Base-by-base conservation (phyloP, 2,113 vertebrate species). In the Todiramphus chloris region DNA sequence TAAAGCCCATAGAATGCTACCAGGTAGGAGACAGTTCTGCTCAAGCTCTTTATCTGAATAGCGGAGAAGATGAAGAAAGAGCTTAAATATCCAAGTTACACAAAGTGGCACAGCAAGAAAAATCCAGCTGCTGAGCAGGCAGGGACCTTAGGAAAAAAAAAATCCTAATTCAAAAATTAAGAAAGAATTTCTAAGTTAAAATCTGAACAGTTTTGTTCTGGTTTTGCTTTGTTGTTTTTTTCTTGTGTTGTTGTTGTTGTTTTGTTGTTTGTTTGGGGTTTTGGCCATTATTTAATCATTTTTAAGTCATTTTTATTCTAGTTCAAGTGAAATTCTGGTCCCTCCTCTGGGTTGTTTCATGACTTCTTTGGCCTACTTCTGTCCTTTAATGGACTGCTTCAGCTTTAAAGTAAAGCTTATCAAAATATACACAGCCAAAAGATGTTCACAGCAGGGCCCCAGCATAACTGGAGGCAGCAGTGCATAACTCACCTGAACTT, bases 401-500 rank as follows among this genome's bases (percentile, higher is more conserved):
- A 84, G n/a, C 62, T 87, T 50, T 60, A 50, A 37, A 37, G 10
- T 50, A 31, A 63, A 78, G n/a, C 15, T 69, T 46, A 50, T 5
- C 17, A 30, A 19, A 39, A 31, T 1, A 10, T 1, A 16, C 4
- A 9, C 31, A 51, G 44, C 35, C 23, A n/a, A 16, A 58, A 69
- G 39, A 2, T 30, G 33, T 30, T 33, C 25, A 5, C 31, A 43
- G 72, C 41, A 70, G 56, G 46, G n/a, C 3, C 27, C 12, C 14
- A n/a, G 16, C 39, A 31, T 3, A 19, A 25, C 59, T 51, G 3
- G 11, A 48, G 62, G 6, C 62, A n/a, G 33, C 0, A n/a, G 28
- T 10, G 31, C 5, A 35, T 13, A 15, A 58, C 97, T 64, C 67
- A 99, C 99, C 99, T 99, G 99, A 48, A 99, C 99, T 98, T 99